Base-by-base conservation (phyloP, 2,888 invertebrate species). In the Xestobium rufovillosum region DNA sequence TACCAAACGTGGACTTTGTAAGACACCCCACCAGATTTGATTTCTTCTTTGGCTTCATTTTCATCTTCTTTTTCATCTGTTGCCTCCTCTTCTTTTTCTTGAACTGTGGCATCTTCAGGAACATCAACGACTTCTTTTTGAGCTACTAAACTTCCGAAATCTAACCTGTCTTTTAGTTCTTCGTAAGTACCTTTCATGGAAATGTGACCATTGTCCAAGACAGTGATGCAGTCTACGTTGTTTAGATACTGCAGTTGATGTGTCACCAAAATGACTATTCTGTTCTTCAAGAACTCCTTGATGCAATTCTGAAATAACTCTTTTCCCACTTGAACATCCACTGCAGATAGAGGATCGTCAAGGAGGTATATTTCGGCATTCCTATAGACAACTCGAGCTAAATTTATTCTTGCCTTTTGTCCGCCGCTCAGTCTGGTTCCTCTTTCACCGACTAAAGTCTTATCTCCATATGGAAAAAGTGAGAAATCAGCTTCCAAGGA, bases 271-370 rank as follows among this genome's bases (percentile, higher is more conserved):
- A 88, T 72, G 11, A 80, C 65, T 2, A 83, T 80, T 55, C 81
- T 76, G 44, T 76, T 69, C 8, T 72, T 68, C 43, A 88, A 65
- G 50, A 77, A 76, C 2, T 71, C 53, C 6, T 50, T 70, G 31
- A 85, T 72, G 54, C 84, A 87, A 53, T 82, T 75, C 55, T 89
- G 85, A 65, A 90, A 91, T 48, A 92, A 70, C 62, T 87, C 84
- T 1, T 83, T 76, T 1, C 88, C 87, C 2, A 91, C 90, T 58
- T 85, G 83, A 0, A 88, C 76, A 66, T 92, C 92, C 4, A 91
- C 90, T 0, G 91, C 90, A 43, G 87, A 83, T 13, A 92, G 67
- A 0, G 91, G 91, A 67, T 92, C 91, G 60, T 92, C 91, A 33
- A 92, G 66, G 6, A 91, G 65, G 57, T 88, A 91, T 42, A 91